Evolutionary conservation across 1,140 invertebrate genomes (phyloP).

Genomic region (Bicyclus anynana): DNA sequence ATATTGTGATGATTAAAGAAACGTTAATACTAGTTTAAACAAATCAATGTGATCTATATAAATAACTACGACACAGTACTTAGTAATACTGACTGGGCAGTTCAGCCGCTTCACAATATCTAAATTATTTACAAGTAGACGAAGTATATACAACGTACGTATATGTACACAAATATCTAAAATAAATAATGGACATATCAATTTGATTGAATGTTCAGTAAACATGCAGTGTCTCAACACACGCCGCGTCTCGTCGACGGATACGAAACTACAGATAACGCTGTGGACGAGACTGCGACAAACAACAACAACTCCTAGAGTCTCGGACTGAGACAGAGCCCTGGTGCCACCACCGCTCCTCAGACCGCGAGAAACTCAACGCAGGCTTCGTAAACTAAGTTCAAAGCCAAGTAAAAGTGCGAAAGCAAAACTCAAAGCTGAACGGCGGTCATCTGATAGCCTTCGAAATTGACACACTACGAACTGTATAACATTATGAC

Average conservation of each 20-base stretch:
- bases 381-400: conserved; percentile 3
- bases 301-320: background rate
- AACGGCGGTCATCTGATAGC: conserved; percentile 53
- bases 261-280: conserved; percentile 18
- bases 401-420: conserved; percentile 5
- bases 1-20: conserved; percentile 18
- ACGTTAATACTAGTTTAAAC: conserved; percentile 12
- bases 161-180: conserved; percentile 63
- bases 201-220: conserved; percentile 57
- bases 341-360: background rate
- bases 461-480: conserved; percentile 75
- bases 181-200: conserved; percentile 70
- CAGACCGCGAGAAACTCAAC: background rate
- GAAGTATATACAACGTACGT: conserved; percentile 65
- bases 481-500: conserved; percentile 71
- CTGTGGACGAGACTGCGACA: background rate
- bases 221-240: conserved; percentile 23
- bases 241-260: conserved; percentile 22
- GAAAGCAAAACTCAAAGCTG: conserved; percentile 19
- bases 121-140: conserved; percentile 65
- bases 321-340: background rate
- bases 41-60: conserved; percentile 27
- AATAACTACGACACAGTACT: conserved; percentile 47
- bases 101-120: conserved; percentile 43
- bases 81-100: conserved; percentile 66